Percentiles rank a stretch among this genome's conserved stretches.
Conservation (phyloP, 2,113 vertebrate genomes). For the Galemys pyrenaicus region DNA sequence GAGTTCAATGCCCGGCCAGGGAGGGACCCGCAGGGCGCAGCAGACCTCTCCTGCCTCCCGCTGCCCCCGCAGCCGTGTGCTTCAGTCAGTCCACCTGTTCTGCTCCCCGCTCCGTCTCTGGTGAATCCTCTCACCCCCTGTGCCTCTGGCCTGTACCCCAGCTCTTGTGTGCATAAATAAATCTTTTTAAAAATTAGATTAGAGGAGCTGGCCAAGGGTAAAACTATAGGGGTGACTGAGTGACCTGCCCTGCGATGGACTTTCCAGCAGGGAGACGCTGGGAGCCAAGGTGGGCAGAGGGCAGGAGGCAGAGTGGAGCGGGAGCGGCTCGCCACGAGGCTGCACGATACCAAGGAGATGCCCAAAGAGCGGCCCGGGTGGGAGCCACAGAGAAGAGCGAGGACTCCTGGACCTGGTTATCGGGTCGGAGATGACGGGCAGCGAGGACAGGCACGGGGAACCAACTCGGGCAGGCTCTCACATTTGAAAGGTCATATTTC, state of each 20-base stretch:
- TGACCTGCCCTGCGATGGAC: accelerated
- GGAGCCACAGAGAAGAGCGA: not conserved
- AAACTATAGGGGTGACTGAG: accelerated
- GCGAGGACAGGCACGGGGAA: not conserved
- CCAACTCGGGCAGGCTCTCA: not conserved
- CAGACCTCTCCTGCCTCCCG: no score
- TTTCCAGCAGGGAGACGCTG: not conserved
- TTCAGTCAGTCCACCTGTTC: no score
- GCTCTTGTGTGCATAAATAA: no score
- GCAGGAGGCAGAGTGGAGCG: accelerated
- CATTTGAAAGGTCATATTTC: not conserved
- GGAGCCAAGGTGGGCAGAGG: not conserved
- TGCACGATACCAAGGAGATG: accelerated
- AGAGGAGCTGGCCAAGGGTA: not conserved
- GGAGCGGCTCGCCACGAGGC: not conserved
- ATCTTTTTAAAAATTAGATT: no score
- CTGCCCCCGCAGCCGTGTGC: no score
- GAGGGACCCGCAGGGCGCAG: no score
- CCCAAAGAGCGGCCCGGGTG: not conserved
- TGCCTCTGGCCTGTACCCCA: no score
- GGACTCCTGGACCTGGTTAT: no score
- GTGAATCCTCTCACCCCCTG: no score
- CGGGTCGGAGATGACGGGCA: not conserved
- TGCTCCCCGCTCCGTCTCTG: no score
- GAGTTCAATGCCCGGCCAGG: no score